Evolutionary conservation across 2,113 vertebrate genomes (phyloP), one percentile per base, ranked within the genome.

Genomic region (Coreoperca whiteheadi): DNA sequence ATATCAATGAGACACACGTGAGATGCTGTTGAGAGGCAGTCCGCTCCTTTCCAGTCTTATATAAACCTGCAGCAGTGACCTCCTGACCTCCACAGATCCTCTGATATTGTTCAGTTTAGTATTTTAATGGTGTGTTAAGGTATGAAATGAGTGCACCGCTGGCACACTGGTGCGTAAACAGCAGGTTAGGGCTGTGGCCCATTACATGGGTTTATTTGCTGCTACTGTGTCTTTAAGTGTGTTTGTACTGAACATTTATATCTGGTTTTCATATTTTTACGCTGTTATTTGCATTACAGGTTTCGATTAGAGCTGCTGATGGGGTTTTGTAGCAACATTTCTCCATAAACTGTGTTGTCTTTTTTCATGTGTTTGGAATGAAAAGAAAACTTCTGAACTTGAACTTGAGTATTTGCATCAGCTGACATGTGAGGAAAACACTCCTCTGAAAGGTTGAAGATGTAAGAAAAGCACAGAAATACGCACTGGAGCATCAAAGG

Each of bases 1-100:
- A 81, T 66, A 34, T 63, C 23, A 50, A 18, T 43, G 68, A 79
- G n/a, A 48, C 39, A 60, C 39, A n/a, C 39, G 50, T 73, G 75
- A 37, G 61, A 61, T 71, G 32, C 37, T 72, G 30, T 41, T 74
- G 51, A 59, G 39, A 37, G 6, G 28, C 25, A 65, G 46, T 81
- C 70, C 74, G 60, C 53, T 65, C 20, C 7, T 53, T 34, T 16
- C 4, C 32, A 25, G 5, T 64, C 34, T 72, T 80, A 72, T 23
- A 37, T 48, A 57, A 73, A 56, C 8, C 16, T 41, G 67, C n/a
- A 28, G 32, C 59, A 15, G 57, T 59, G 57, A 64, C 57, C 67
- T 23, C 8, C 23, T 70, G 56, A 64, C 48, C 65, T 71, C 48
- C 18, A 5, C 32, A 34, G 32, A 34, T 34, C 8, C 2, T 57